These are phyloP conservation scores for Hydrocynus forskahlii DNA, from an alignment of 2,797 vertebrate species.

Conservation along the genomic window DNA sequence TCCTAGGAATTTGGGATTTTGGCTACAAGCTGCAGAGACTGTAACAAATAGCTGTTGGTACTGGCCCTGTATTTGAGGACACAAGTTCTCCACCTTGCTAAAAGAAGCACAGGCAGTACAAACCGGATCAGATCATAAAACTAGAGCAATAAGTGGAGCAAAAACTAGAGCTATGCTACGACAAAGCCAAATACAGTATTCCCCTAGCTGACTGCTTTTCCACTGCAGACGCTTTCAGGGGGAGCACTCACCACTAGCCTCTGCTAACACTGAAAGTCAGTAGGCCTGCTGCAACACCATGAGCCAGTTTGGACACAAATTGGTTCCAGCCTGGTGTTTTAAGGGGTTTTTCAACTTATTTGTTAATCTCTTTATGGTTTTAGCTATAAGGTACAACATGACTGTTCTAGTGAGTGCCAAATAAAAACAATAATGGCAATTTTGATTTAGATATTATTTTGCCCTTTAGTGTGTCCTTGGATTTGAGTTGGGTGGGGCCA, in stretches of 20 bases:
- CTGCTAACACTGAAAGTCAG: not conserved
- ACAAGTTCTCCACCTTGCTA: conserved; percentile 38
- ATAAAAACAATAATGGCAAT: not conserved
- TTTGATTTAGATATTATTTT: not conserved
- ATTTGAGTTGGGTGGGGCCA: too few species aligned
- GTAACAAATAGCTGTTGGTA: conserved; percentile 8
- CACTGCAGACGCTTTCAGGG: conserved; percentile 1
- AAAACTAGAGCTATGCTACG: conserved; percentile 72
- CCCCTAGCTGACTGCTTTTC: conserved; percentile 38
- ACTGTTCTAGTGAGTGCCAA: not conserved
- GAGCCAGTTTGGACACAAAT: not conserved
- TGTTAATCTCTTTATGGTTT: not conserved
- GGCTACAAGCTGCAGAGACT: not conserved
- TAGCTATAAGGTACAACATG: not conserved
- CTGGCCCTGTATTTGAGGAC: conserved; percentile 45
- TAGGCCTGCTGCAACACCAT: not conserved
- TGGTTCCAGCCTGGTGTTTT: not conserved
- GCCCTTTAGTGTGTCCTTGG: too few species aligned
- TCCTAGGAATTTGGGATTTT: not conserved
- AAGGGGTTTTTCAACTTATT: not conserved
- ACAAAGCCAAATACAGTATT: conserved; percentile 62
- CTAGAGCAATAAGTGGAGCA: conserved; percentile 79
- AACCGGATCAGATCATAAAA: conserved; percentile 65
- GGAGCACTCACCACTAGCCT: conserved; percentile 11
- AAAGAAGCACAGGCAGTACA: conserved; percentile 55